Evolutionary conservation across 2,888 invertebrate species (phyloP), one percentile per base, ranked within the genome.

Genomic region (Ametastegia equiseti): DNA sequence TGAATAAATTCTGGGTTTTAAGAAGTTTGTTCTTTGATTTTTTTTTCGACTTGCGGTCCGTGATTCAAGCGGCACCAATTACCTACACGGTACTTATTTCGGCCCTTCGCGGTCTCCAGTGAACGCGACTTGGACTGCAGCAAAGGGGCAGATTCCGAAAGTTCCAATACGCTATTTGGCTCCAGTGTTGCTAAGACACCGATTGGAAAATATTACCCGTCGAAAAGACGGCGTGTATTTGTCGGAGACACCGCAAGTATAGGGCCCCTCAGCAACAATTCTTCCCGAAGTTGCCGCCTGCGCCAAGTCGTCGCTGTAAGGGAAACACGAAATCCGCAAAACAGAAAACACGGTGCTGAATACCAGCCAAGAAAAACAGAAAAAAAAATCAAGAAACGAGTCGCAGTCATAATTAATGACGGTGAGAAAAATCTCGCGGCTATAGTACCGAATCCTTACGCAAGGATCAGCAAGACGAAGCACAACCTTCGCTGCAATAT

Each of bases 381-480:
- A 77, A 45, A 81, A 65, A 19, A 23, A 71, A 33, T 19, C 36
- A 54, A 57, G 30, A 27, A 42, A 67, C 65, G 27, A 15, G 45
- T 69, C 15, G 7, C 71, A 30, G 15, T 71, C 71, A 71, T 71
- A 71, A 71, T 71, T 71, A 71, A 71, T 42, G 45, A 42, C 71
- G 71, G 67, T 39, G 67, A 67, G 67, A 67, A 19, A 67, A 39
- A 39, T 2, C 77, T 45, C 19, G 42, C 42, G 15, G 77, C 54
- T 67, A 69, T 54, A 81, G 57, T 69, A 33, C 27, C 30, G 78
- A 54, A 77, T 75, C 82, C 75, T 80, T 36, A 81, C 83, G 84
- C 83, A 27, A 67, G 9, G 2, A 11, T n/a, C n/a, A n/a, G n/a
- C n/a, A n/a, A n/a, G n/a, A 67, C 39, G 67, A 39, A 39, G 36